These are phyloP conservation scores for Synanthedon myopaeformis DNA, from an alignment of 2,888 invertebrate species.

Conservation along the genomic window DNA sequence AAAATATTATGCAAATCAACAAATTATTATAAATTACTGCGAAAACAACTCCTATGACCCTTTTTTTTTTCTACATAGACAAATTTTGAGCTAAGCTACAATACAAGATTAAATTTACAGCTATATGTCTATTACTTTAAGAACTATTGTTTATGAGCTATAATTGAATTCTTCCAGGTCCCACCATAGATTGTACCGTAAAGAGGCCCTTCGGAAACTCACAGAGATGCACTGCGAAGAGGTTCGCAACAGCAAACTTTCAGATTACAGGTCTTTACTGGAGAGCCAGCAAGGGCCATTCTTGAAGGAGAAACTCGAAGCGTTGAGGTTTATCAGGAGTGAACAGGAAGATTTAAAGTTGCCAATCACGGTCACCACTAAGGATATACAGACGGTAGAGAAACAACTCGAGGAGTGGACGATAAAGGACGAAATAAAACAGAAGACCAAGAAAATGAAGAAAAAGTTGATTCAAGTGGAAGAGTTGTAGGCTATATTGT, in stretches of 20 bases:
- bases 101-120: too few species aligned
- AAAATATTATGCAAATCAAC: too few species aligned
- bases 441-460: conserved; percentile 47
- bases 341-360: conserved; percentile 79
- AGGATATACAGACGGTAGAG: conserved; percentile 74
- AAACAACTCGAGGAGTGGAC: conserved; percentile 66
- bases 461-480: conserved; percentile 34
- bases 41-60: too few species aligned
- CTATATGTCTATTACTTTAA: too few species aligned
- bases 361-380: conserved; percentile 73
- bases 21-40: too few species aligned
- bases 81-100: too few species aligned
- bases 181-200: conserved; percentile 74
- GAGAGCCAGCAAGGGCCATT: conserved; percentile 80
- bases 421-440: conserved; percentile 43
- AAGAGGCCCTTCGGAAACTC: conserved; percentile 77
- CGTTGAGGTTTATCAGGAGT: conserved; percentile 77
- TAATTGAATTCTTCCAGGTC: conserved; percentile 32
- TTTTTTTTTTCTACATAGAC: too few species aligned
- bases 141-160: too few species aligned
- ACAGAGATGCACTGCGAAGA: conserved; percentile 80
- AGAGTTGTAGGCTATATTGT: conserved; percentile 6
- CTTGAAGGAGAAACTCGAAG: conserved; percentile 77
- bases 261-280: conserved; percentile 74
- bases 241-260: conserved; percentile 73